Evolutionary conservation across 2,113 vertebrate genomes (phyloP), one percentile per base, ranked within the genome.

Genomic region (Cinclus cinclus): DNA sequence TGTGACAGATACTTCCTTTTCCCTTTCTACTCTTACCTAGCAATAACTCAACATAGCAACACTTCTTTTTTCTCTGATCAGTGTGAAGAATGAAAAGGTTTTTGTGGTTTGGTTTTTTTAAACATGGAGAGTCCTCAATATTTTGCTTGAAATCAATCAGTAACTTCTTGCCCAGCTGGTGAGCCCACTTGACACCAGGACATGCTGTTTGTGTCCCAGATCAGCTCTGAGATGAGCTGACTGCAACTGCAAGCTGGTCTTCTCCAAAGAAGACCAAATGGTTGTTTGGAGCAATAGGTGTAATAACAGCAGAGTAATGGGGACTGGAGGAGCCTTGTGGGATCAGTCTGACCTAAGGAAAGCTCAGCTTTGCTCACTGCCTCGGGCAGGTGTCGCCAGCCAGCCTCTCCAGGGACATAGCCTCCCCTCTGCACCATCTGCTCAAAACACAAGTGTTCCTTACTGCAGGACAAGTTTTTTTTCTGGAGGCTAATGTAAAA

Each of bases 251-350:
- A 83, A 88, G 35, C 47, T 50, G 71, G 23, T 46, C 33, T 80
- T 80, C 77, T 71, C 37, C 39, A 41, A 50, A 59, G 62, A 67
- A 33, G 71, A 73, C 37, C n/a, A 9, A 55, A 47, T 31, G 17
- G 12, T 7, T 75, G 25, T n/a, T 77, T 4, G 4, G 39, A 67
- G 59, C 68, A 44, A 18, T 39, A 30, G 31, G 30, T 35, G 3
- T 12, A 77, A 37, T 31, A 86, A 30, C 42, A 83, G 52, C 50
- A 78, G 39, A 52, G 60, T 27, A 67, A 37, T 1, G 4, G 8
- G 39, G 58, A 5, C 33, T 75, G 58, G 31, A 56, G 62, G 23
- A 84, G 37, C 9, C 4, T 64, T 0, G 0, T 1, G 1, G 33
- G 30, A 30, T 70, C 64, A 79, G 64, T 25, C 30, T 76, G 49